Percentiles rank a stretch among this genome's conserved stretches.
phyloP scores from a whole-genome alignment of 2,888 invertebrate genomes.

The Aphelenchoides bicaudatus region DNA sequence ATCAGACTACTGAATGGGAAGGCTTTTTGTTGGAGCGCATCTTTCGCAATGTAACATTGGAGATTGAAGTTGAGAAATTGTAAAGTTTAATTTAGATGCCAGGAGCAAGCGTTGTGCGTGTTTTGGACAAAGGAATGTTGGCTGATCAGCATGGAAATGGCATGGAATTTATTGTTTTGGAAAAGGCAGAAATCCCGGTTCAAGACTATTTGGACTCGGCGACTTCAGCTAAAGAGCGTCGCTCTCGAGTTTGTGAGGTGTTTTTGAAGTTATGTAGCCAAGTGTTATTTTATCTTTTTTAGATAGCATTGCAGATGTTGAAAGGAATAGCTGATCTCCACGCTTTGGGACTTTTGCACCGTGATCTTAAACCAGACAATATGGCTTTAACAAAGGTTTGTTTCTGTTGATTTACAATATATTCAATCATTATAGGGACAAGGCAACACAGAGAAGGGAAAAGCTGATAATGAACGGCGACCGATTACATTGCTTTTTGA shows the following conservation, averaged over 20 bases:
- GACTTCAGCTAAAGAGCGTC: constrained; percentile 15
- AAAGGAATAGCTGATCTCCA: constrained; percentile 39
- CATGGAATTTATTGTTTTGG: constrained; percentile 39
- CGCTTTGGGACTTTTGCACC: constrained; percentile 34
- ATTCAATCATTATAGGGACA: no score
- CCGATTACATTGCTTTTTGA: constrained; percentile 33
- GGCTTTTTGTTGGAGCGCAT: constrained; percentile 30
- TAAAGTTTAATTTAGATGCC: constrained; percentile 11
- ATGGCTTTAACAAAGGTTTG: constrained; percentile 36
- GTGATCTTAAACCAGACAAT: constrained; percentile 33
- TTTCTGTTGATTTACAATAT: no score
- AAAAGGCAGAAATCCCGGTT: constrained; percentile 31
- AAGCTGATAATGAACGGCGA: no score
- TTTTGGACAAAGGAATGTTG: constrained; percentile 37
- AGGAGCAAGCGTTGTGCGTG: constrained; percentile 27
- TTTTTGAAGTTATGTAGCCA: not conserved
- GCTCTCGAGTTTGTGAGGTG: constrained; percentile 19
- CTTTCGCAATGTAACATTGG: constrained; percentile 19
- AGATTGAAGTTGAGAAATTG: not conserved
- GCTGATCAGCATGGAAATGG: constrained; percentile 30
- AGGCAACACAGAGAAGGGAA: no score
- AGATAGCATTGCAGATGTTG: constrained; percentile 32
- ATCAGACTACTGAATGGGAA: constrained; percentile 34
- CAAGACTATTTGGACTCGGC: constrained; percentile 14
- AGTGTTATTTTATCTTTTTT: not conserved